phyloP scores from a whole-genome alignment of 2,888 invertebrate genomes.

The Ligdia adustata region DNA sequence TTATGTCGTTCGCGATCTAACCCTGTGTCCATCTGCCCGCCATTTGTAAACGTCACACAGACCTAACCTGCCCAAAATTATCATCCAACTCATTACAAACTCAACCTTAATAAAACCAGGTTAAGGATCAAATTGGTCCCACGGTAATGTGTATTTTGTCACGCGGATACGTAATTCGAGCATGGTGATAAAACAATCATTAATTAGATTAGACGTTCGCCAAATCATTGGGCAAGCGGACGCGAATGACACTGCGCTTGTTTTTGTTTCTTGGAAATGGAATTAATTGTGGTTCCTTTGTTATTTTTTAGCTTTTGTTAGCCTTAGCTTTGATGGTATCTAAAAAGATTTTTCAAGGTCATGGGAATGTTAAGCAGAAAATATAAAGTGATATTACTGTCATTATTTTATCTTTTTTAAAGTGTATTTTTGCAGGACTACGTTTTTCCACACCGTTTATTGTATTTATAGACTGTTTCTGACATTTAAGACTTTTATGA shows the following conservation, averaged over 20 bases:
- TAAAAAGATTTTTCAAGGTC: constrained; percentile 3
- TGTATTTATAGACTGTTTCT: no score
- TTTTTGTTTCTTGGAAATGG: constrained; percentile 41
- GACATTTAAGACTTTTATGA: no score
- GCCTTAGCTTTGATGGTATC: constrained; percentile 1
- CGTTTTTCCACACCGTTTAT: neutral
- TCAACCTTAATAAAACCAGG: constrained; percentile 31
- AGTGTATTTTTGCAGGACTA: no score
- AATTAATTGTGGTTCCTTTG: constrained; percentile 34
- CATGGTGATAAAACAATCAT: constrained; percentile 69
- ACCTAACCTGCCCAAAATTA: constrained; percentile 43
- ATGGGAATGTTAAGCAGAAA: constrained; percentile 7
- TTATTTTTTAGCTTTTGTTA: constrained; percentile 18
- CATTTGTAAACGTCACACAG: constrained; percentile 70
- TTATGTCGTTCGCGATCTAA: constrained; percentile 73
- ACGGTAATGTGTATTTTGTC: constrained; percentile 37
- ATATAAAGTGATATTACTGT: no score
- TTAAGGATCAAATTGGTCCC: constrained; percentile 34
- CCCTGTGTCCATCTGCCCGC: constrained; percentile 70
- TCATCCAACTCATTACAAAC: constrained; percentile 34
- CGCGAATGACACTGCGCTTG: constrained; percentile 55
- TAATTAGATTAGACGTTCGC: constrained; percentile 67
- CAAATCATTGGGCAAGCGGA: constrained; percentile 63
- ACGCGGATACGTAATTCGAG: constrained; percentile 57
- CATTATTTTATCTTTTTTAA: no score